Evolutionary conservation across 2,888 invertebrate genomes (phyloP), one percentile per base, ranked within the genome.

Genomic region (Pachymerium ferrugineum): DNA sequence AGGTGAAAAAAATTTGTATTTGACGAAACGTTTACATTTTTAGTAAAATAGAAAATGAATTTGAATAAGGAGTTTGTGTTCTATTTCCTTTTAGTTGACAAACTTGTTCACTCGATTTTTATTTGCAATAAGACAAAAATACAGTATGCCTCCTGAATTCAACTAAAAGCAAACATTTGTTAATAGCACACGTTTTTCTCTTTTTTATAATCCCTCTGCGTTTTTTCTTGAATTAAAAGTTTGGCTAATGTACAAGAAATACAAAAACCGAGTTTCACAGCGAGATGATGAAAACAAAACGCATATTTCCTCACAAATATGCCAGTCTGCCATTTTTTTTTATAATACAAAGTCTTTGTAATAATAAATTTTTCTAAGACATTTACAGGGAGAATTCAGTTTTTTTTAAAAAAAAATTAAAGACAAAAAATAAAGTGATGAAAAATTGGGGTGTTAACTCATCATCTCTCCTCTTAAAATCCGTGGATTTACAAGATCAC

Each of bases 111-210:
- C 68, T 68, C 31, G 25, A 72, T 38, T 62, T 73, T 73, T 67
- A 67, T 73, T 73, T 73, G 42, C 73, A 73, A 35, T 73, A 67
- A 73, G 67, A 73, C 35, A 73, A 73, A 70, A 73, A 73, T 73
- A 73, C 73, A 73, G 73, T 29, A 73, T 25, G 73, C 67, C 28
- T 73, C 67, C 73, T 73, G 73, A 33, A 31, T 29, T 33, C 67
- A 73, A 73, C 73, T 73, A 73, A 73, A 73, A 73, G 73, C 73
- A 73, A 54, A 73, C 62, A 73, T 42, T 72, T 72, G 28, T 70
- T 70, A 31, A 33, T 33, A 73, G 73, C 73, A 73, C 67, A 73
- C 30, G n/a, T n/a, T n/a, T 19, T 72, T 72, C 47, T 72, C 16
- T 28, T 10, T 72, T 31, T 68, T 29, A 30, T 68, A 68, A 30